Base-by-base conservation (phyloP, 1,140 invertebrate genomes). In the Melipona quadrifasciata region DNA sequence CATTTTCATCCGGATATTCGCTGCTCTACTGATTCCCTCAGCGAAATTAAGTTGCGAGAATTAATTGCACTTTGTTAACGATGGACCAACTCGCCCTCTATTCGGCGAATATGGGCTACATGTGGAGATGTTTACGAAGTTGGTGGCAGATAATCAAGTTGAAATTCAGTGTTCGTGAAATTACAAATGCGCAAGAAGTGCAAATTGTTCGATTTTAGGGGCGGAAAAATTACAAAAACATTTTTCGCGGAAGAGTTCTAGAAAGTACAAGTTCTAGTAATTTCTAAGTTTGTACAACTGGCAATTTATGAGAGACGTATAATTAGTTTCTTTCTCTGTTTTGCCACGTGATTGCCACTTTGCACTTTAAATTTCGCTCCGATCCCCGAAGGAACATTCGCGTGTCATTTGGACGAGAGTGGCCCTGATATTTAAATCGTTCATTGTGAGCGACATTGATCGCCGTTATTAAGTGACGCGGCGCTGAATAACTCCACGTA, bases 401-500 rank as follows among this genome's bases (percentile, higher is more conserved):
- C 39, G 8, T 2, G 21, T 5, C n/a, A 53, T 19, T 19, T 55
- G 19, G 12, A 16, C 17, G 21, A 27, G 31, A 5, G 2, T 58
- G 53, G 19, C 67, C 31, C 72, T n/a, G 2, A 39, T 24, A 55
- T n/a, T 65, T 64, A 76, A 61, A 76, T 76, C n/a, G 34, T 47
- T 16, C 74, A 27, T 55, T n/a, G 31, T 65, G 39, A 74, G 5
- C n/a, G n/a, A 17, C 47, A 80, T 39, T 58, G 53, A 53, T 72
- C 70, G 24, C 24, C n/a, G 68, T 61, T 61, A 55, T 61, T 72
- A 47, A 27, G 58, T 27, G 21, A n/a, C 31, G 14, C 12, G 61
- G 19, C 19, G 4, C 10, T 39, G 58, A 64, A 75, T 67, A 82
- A 76, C 19, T 53, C 57, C 64, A 55, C 58, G 80, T 76, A 65